phyloP scores from a whole-genome alignment of 2,797 vertebrate species.

The Xerus rutilus region DNA sequence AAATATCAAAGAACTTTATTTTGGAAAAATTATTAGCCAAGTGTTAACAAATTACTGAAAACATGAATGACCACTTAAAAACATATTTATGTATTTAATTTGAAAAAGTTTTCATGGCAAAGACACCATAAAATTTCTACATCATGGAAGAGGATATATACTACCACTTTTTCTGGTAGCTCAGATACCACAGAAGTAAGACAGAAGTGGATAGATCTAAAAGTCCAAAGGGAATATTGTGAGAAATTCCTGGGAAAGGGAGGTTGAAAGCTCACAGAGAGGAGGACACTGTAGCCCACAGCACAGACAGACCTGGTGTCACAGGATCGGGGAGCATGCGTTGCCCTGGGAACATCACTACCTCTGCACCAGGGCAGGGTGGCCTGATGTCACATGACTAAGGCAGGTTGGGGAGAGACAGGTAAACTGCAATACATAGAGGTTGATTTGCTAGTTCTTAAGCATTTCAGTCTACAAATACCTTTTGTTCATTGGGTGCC shows the following conservation, averaged over 20 bases:
- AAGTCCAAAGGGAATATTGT: neutral
- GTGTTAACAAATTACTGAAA: neutral
- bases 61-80: neutral
- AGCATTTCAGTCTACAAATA: neutral
- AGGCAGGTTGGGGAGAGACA: neutral
- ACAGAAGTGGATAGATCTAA: neutral
- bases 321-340: neutral
- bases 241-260: neutral
- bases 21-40: neutral
- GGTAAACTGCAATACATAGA: neutral
- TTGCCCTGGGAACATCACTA: rapidly evolving
- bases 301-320: too few species aligned
- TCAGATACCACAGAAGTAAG: neutral
- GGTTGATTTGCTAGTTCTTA: neutral
- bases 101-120: neutral
- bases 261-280: neutral
- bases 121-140: neutral
- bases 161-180: neutral
- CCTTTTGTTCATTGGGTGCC: neutral
- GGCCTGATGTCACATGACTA: too few species aligned
- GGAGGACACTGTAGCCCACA: neutral
- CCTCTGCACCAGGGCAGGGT: neutral
- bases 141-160: neutral
- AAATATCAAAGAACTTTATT: neutral
- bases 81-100: neutral